Evolutionary conservation across 2,888 invertebrate genomes (phyloP).

Genomic region (Cataglyphis rosenhaueri): DNA sequence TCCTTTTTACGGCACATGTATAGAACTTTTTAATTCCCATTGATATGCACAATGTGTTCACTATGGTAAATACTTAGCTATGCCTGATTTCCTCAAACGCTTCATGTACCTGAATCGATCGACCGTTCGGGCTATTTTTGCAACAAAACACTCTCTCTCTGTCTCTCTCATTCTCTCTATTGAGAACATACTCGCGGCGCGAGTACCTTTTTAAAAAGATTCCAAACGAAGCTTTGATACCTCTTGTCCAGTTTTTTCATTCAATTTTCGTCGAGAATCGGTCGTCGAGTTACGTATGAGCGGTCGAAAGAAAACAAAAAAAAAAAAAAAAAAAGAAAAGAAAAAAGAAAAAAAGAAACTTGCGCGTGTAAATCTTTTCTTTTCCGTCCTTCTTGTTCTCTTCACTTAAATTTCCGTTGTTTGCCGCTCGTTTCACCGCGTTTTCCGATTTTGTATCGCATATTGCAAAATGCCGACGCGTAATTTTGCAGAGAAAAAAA

Average conservation of each 20-base stretch:
- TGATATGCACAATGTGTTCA: constrained; percentile 86
- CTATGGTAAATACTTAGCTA: constrained; percentile 85
- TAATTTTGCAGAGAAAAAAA: constrained; percentile 28
- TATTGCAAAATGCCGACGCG: constrained; percentile 54
- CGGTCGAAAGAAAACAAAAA: constrained; percentile 28
- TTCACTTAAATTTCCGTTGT: constrained; percentile 47
- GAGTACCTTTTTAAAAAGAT: constrained; percentile 71
- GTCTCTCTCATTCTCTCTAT: constrained; percentile 77
- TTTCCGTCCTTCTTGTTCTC: constrained; percentile 51
- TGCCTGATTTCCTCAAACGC: constrained; percentile 85
- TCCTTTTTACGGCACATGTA: constrained; percentile 89
- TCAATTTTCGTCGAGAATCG: constrained; percentile 50
- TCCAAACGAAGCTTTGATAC: constrained; percentile 70
- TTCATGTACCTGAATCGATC: constrained; percentile 85
- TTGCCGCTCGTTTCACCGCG: constrained; percentile 50
- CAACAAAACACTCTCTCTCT: constrained; percentile 80
- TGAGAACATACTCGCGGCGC: constrained; percentile 75
- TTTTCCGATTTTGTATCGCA: constrained; percentile 56
- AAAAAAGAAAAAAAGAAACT: neutral
- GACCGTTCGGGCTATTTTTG: constrained; percentile 84
- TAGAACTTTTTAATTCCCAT: constrained; percentile 86
- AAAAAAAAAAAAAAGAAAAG: neutral
- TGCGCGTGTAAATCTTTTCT: constrained; percentile 30
- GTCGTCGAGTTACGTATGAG: constrained; percentile 36
- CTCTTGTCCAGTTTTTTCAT: constrained; percentile 66